Evolutionary conservation across 1,140 invertebrate species (phyloP), one percentile per base, ranked within the genome.

Genomic region (Chironomus tepperi): DNA sequence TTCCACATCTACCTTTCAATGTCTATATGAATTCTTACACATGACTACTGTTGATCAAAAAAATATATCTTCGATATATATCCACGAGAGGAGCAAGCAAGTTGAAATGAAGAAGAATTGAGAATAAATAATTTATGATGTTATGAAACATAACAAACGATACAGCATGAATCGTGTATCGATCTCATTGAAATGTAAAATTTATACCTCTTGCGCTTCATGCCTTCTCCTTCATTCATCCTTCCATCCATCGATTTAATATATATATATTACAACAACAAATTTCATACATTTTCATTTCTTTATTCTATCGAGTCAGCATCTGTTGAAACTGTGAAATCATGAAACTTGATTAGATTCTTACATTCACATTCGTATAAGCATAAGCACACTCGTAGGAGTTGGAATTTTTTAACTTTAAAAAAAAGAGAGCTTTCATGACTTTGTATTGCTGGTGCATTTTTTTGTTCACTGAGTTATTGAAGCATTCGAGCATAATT

Each of bases 121-220:
- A 34, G 12, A 57, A 57, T 57, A 57, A 57, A 57, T 57, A 57
- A 57, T 57, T 57, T 57, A 57, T 57, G 47, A 57, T 57, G 47
- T 57, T 57, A 57, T 57, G 47, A 57, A 57, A 57, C 47, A 57
- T 57, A 57, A 57, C 47, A 57, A 57, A 57, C 47, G 47, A 57
- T 57, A 15, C 12, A 57, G 24, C n/a, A 57, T 57, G 47, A 57
- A 57, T 34, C 24, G 24, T 15, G 12, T 57, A 57, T 57, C 47
- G 47, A 57, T 57, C 47, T 57, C 47, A 57, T 57, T n/a, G 47
- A 57, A 57, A 57, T 57, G 47, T 57, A 57, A 57, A 57, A 57
- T 57, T 57, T 57, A 57, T 57, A 57, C 47, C 47, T 57, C 12
- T 57, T n/a, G 47, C 47, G n/a, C 8, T 15, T 47, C 15, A 47